Evolutionary conservation across 2,888 invertebrate species (phyloP), one percentile per base, ranked within the genome.

Genomic region (Eupithecia tripunctaria): DNA sequence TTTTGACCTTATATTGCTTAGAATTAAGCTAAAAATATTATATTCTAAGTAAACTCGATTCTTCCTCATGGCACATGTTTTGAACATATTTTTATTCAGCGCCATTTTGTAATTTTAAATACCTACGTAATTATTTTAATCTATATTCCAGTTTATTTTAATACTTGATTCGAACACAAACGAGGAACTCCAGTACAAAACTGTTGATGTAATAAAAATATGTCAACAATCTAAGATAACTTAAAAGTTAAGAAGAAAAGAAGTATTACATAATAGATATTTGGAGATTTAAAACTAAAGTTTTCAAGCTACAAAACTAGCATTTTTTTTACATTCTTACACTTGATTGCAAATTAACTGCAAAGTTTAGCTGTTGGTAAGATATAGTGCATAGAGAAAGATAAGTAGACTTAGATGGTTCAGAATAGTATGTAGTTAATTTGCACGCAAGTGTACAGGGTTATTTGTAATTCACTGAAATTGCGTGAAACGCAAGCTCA

Each of bases 291-390:
- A 3, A 63, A 63, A 36, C 63, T 36, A 36, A 21, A 12, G 51
- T 21, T 51, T 12, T 51, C 12, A 10, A 51, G 12, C 6, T 51
- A 10, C 21, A 32, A 62, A 29, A 2, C 18, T 29, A 18, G 32
- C 18, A 32, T 7, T 38, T 38, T 36, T 63, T 63, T 2, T 62
- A 38, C 27, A 29, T 29, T n/a, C 12, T 4, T 59, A 47, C 60
- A 86, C 87, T 87, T 82, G 79, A 85, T 83, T 85, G 83, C 78
- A 82, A 80, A 78, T 77, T 70, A 72, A 70, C 69, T 72, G 60
- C 0, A 27, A 27, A 18, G 27, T 29, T 47, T 62, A 59, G 64
- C 15, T 60, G 63, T 67, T 70, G 67, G 41, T 51, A 67, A 47
- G 65, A 36, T 67, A 27, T 14, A 51, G n/a, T 69, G 36, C 25